Evolutionary conservation across 2,888 invertebrate species (phyloP), one percentile per base, ranked within the genome.

Genomic region (Agrenia bidenticulata): DNA sequence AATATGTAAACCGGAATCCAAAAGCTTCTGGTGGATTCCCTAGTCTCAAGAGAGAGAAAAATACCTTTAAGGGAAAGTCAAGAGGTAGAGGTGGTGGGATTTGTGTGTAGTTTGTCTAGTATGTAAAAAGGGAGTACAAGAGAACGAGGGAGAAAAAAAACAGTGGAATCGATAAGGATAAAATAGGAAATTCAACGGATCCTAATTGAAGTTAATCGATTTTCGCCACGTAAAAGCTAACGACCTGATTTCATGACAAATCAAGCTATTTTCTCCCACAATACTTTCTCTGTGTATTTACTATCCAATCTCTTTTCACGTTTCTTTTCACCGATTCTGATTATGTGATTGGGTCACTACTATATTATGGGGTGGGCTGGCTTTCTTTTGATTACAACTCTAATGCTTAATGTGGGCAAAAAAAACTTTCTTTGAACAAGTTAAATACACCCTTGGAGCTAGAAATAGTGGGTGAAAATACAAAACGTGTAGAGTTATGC

Each of bases 191-290:
- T 61, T 37, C 49, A 51, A 50, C 32, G 32, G 13, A 15, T 27
- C 26, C 59, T 61, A 61, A 61, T 61, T 61, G 39, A 50, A 37
- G 61, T 51, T 42, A 61, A 56, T 63, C 63, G 63, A 63, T 63
- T 56, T 49, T 26, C 24, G 23, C 7, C 17, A 26, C 55, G 17
- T n/a, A 11, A 55, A 26, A 57, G 42, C 42, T 63, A 63, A 63
- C 37, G 63, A 63, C 63, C 32, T 56, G 55, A 63, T 63, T 56
- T 55, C 63, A 63, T 63, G 63, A 37, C 49, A 49, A 62, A 54
- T 54, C 27, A 54, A 54, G 54, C 32, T 54, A 32, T 32, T 54
- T 54, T 54, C 37, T 54, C 45, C n/a, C 17, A 45, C 45, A n/a
- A n/a, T n/a, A n/a, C n/a, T n/a, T n/a, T n/a, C n/a, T n/a, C 15